These are phyloP conservation scores for Denticeps clupeoides DNA, from an alignment of 2,797 vertebrate genomes.

Conservation along the genomic window DNA sequence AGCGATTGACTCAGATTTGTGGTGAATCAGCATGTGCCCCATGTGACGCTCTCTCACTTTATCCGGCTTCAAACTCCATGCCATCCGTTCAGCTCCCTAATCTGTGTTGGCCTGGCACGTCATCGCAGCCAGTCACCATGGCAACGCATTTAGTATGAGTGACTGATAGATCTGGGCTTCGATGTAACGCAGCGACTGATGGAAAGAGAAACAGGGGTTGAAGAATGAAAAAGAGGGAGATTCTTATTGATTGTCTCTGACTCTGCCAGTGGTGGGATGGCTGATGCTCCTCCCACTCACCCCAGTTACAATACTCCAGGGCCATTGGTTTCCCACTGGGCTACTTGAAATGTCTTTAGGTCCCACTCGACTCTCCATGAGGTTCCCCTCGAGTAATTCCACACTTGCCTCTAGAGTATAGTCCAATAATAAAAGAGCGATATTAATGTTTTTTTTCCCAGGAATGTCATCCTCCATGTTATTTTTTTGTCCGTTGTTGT, in stretches of 20 bases:
- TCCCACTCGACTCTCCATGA: too few relatives aligned
- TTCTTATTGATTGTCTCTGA: neutral
- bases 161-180: conserved; percentile 12
- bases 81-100: too few relatives aligned
- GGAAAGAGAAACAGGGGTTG: neutral
- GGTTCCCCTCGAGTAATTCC: too few relatives aligned
- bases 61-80: too few relatives aligned
- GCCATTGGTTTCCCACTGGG: too few relatives aligned
- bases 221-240: neutral
- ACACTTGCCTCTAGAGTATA: conserved; percentile 13
- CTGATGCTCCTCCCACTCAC: too few relatives aligned
- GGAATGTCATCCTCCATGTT: neutral
- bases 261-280: too few relatives aligned
- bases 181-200: neutral
- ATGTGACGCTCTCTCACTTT: too few relatives aligned
- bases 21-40: too few relatives aligned
- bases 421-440: too few relatives aligned
- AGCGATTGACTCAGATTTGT: conserved; percentile 4
- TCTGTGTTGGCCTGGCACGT: neutral
- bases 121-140: conserved; percentile 1
- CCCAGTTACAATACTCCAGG: too few relatives aligned
- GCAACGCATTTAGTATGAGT: conserved; percentile 6
- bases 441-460: conserved; percentile 12
- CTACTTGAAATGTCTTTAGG: too few relatives aligned
- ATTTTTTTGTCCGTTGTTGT: conserved; percentile 12